Conservation (phyloP, 2,888 invertebrate genomes). For the Leucozona laternaria region DNA sequence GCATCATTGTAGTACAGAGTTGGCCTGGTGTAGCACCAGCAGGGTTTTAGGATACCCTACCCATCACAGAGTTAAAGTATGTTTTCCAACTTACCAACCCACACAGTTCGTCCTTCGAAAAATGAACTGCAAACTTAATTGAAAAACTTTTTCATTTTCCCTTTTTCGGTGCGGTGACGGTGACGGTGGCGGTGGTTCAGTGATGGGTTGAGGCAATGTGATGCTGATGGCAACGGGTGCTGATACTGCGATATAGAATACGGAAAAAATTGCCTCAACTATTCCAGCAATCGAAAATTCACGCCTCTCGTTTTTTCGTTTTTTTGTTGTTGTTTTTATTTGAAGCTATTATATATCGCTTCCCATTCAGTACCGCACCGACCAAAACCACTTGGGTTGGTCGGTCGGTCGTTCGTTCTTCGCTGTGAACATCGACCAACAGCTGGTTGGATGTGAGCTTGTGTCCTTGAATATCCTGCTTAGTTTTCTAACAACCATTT, state of each 20-base stretch:
- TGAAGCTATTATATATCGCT: constrained; percentile 10
- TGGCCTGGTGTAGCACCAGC: background rate
- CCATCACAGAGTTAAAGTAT: background rate
- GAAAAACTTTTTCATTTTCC: constrained; percentile 74
- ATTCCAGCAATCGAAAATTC: constrained; percentile 69
- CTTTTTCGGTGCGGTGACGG: constrained; percentile 38
- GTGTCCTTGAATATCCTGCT: constrained; percentile 45
- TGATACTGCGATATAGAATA: background rate
- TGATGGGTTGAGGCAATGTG: constrained; percentile 18
- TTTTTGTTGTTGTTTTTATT: background rate
- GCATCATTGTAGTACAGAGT: constrained; percentile 23
- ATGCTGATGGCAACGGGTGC: constrained; percentile 14
- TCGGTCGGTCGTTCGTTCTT: constrained; percentile 13
- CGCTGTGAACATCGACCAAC: constrained; percentile 43
- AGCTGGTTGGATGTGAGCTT: constrained; percentile 37
- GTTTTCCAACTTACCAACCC: constrained; percentile 16
- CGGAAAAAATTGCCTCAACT: constrained; percentile 62
- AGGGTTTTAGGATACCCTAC: background rate
- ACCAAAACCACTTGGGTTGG: constrained; percentile 52
- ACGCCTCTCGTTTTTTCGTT: constrained; percentile 62
- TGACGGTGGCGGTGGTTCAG: constrained; percentile 9
- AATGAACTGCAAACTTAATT: constrained; percentile 75
- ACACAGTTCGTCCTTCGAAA: constrained; percentile 63
- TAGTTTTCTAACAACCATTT: constrained; percentile 57
- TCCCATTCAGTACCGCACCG: background rate